Evolutionary conservation across 2,888 invertebrate genomes (phyloP).

Genomic region (Glomeris marginata): DNA sequence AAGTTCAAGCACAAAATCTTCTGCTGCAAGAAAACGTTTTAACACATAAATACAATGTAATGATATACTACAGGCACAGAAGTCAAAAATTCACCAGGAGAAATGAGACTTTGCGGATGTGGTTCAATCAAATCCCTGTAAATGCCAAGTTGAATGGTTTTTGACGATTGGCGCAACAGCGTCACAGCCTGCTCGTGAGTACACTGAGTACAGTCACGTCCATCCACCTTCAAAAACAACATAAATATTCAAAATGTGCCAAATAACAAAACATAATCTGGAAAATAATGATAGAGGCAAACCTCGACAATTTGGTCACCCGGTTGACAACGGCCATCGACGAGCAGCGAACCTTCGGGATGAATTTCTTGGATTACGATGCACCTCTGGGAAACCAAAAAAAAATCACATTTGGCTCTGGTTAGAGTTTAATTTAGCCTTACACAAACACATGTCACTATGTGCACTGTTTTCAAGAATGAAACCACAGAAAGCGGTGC

Average conservation of each 20-base stretch:
- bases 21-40: constrained; percentile 20
- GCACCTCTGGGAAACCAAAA: constrained; percentile 26
- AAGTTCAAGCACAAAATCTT: constrained; percentile 31
- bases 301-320: constrained; percentile 35
- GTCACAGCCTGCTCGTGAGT: constrained; percentile 11
- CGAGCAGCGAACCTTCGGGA: constrained; percentile 29
- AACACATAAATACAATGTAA: constrained; percentile 4
- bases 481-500: no score
- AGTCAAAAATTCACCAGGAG: no score
- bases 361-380: constrained; percentile 34
- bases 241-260: not conserved
- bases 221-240: constrained; percentile 21
- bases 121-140: constrained; percentile 29
- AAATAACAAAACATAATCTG: not conserved
- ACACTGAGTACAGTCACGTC: constrained; percentile 13
- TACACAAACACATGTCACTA: no score
- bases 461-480: no score
- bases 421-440: no score
- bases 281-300: not conserved
- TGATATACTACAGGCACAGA: no score
- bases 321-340: constrained; percentile 31
- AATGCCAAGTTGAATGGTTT: constrained; percentile 31
- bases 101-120: constrained; percentile 6
- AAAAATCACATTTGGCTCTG: not conserved
- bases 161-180: constrained; percentile 25